Base-by-base conservation (phyloP, 2,797 vertebrate species). In the Propithecus perrieri region DNA sequence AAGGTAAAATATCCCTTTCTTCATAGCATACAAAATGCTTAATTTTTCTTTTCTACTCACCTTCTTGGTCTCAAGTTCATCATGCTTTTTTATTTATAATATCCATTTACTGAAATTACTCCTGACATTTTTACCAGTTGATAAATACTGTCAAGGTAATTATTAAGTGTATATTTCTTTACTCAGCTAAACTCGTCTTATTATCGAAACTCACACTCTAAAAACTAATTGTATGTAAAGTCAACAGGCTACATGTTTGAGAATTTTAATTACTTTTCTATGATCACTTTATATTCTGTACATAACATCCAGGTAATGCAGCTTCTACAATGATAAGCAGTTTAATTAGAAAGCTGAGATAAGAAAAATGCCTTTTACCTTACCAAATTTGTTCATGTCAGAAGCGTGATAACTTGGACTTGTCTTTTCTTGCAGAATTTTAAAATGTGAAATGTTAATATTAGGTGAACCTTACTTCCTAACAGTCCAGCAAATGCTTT, bases 281-380 rank as follows among this genome's bases (percentile, higher is more conserved):
- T 95, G 96, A 98, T 98, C 98, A 97, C 96, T 98, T 98, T 98
- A 98, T 98, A 99, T 98, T 98, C 98, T 97, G 92, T 89, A 97
- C 87, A 0, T 97, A 98, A 93, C 97, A 98, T 98, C 97, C 98
- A 98, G 98, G 98, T 98, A 99, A 98, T 96, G 98, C 93, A 97
- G 97, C 91, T 94, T 98, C 98, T 98, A 98, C 95, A 96, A 97
- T 94, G 98, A 99, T 98, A 99, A 98, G 98, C 98, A 95, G 97
- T 98, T 99, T 99, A 99, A 99, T 98, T 99, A 98, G 98, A 97
- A 98, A 98, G 96, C 91, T 55, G 92, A 98, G 98, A 99, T 99
- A 98, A 98, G 97, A 84, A 98, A 98, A 97, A 98, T 97, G 97
- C 97, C 98, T 98, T 95, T 94, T 85, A 98, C 94, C 48, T 98